Conservation (phyloP, 2,888 invertebrate genomes). For the Galeopsomyia nigrocyanea region DNA sequence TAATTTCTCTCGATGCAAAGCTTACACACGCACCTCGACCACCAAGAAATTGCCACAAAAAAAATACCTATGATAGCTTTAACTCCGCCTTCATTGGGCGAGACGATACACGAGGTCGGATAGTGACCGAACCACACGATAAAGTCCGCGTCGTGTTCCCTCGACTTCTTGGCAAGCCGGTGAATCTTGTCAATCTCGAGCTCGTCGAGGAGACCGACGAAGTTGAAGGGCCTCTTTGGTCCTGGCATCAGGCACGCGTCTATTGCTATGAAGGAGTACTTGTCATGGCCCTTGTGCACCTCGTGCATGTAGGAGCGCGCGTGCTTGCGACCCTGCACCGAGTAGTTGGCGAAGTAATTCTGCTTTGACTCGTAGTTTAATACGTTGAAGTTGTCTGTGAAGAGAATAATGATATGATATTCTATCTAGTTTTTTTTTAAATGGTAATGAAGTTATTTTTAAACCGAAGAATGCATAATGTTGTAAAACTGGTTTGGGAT, state of each 20-base stretch:
- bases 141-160: constrained; percentile 71
- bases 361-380: constrained; percentile 76
- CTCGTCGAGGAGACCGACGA: constrained; percentile 81
- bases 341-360: constrained; percentile 84
- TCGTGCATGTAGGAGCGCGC: constrained; percentile 82
- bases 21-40: too few relatives aligned
- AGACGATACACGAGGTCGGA: constrained; percentile 88
- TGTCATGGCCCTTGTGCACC: constrained; percentile 71
- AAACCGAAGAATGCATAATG: too few relatives aligned
- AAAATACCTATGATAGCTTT: constrained; percentile 65
- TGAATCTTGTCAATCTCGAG: constrained; percentile 74
- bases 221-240: constrained; percentile 89
- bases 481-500: too few relatives aligned
- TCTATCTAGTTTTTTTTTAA: too few relatives aligned
- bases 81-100: constrained; percentile 71
- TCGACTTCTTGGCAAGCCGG: constrained; percentile 73
- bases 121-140: constrained; percentile 92
- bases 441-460: too few relatives aligned
- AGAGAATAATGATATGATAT: not conserved
- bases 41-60: too few relatives aligned
- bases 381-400: constrained; percentile 89
- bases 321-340: constrained; percentile 81
- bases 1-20: too few relatives aligned
- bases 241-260: constrained; percentile 92
- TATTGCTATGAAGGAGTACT: constrained; percentile 86